phyloP scores from a whole-genome alignment of 1,140 invertebrate genomes.

The Coenobita brevimanus region DNA sequence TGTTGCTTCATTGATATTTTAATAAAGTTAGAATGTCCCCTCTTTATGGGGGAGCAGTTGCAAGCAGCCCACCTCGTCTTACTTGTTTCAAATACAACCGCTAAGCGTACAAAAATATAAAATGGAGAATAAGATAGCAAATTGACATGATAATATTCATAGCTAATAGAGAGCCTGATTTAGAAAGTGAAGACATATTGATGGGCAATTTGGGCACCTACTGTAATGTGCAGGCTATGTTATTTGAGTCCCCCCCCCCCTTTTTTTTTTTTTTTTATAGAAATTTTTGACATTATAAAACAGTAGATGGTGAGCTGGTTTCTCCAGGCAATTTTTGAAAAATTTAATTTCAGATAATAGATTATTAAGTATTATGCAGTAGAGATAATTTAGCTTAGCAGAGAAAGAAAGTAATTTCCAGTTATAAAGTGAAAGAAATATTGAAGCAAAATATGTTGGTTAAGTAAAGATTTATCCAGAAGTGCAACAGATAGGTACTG shows the following conservation, averaged over 20 bases:
- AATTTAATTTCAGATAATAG: slow-evolving; percentile 44
- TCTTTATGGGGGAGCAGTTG: slow-evolving; percentile 45
- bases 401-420: not conserved
- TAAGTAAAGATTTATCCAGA: not conserved
- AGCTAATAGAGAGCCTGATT: not conserved
- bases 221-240: not conserved
- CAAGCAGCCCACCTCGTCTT: slow-evolving; percentile 18
- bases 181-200: no score
- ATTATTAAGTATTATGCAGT: slow-evolving; percentile 7
- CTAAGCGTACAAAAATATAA: not conserved
- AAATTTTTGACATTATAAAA: slow-evolving; percentile 39
- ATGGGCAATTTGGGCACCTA: not conserved
- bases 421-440: not conserved
- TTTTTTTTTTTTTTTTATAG: slow-evolving; percentile 29
- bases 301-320: slow-evolving; percentile 51
- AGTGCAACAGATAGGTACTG: not conserved
- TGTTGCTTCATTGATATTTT: slow-evolving; percentile 60
- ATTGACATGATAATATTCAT: not conserved
- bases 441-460: slow-evolving; percentile 8
- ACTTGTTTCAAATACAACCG: slow-evolving; percentile 6
- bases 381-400: slow-evolving; percentile 39
- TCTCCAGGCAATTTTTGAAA: slow-evolving; percentile 28
- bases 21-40: slow-evolving; percentile 58
- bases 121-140: not conserved
- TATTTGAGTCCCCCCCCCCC: not conserved